Evolutionary conservation across 2,888 invertebrate genomes (phyloP).

Genomic region (Trichopoda pennipes): DNA sequence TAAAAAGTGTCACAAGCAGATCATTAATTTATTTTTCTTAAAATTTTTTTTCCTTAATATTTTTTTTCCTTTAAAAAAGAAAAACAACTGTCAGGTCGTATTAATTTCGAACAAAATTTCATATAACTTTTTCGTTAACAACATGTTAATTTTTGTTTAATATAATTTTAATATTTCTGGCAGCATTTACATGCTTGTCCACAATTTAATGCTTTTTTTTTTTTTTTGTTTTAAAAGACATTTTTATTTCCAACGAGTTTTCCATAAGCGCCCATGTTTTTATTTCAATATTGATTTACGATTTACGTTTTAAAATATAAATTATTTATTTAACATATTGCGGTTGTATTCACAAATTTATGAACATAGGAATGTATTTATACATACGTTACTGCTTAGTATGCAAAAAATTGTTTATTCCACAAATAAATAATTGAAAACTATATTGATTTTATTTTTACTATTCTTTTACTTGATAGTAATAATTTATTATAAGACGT

Average conservation of each 20-base stretch:
- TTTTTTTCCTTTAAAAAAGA: not conserved
- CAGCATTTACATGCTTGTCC: constrained; percentile 20
- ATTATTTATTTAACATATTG: constrained; percentile 1
- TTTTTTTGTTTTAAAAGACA: not conserved
- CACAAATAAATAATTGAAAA: constrained; percentile 38
- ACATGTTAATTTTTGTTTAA: not conserved
- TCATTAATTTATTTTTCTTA: no score
- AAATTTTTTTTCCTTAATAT: no score
- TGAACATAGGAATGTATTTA: no score
- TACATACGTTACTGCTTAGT: constrained; percentile 1
- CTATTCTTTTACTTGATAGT: constrained; percentile 1
- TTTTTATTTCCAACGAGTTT: constrained; percentile 20
- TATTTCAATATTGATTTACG: not conserved
- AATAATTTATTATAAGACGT: constrained; percentile 10
- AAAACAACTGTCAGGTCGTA: not conserved
- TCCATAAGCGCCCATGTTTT: constrained; percentile 1
- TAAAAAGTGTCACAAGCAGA: no score
- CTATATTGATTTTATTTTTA: not conserved
- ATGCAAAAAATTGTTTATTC: constrained; percentile 29
- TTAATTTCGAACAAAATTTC: not conserved
- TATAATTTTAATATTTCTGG: constrained; percentile 13
- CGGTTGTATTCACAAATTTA: not conserved
- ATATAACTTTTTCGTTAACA: not conserved
- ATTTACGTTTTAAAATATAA: constrained; percentile 29
- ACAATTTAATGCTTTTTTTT: not conserved